Conservation (phyloP, 2,113 vertebrate genomes). For the Dasyornis broadbenti region DNA sequence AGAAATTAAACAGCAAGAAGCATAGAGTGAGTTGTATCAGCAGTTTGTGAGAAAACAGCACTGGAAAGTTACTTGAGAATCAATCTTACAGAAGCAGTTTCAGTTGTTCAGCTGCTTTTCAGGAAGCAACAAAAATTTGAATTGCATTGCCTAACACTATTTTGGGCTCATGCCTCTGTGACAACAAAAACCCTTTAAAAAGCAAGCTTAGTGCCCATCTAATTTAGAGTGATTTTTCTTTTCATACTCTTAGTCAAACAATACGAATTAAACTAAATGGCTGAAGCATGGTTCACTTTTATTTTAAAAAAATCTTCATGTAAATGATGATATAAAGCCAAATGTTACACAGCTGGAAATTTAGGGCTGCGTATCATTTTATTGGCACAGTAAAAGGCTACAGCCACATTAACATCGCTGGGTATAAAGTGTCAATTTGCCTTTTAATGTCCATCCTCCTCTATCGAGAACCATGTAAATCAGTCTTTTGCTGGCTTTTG, state of each 20-base stretch:
- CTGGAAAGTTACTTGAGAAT: neutral
- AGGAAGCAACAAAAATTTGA: neutral
- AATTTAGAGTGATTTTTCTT: neutral
- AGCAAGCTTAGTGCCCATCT: neutral
- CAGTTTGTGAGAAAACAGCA: neutral
- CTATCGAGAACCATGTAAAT: neutral
- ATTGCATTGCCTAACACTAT: neutral
- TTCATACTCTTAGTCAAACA: neutral
- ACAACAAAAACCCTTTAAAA: neutral
- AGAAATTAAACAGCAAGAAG: neutral
- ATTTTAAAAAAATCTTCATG: neutral
- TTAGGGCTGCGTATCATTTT: neutral
- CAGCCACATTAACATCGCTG: neutral
- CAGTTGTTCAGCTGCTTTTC: neutral
- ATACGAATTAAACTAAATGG: neutral
- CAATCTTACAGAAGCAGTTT: neutral
- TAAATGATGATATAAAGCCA: neutral
- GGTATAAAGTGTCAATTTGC: neutral
- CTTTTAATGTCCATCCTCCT: neutral
- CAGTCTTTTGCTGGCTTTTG: neutral
- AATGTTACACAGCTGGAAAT: neutral
- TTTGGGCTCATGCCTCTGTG: neutral
- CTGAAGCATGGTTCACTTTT: neutral
- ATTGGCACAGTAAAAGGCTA: slow-evolving; percentile 10
- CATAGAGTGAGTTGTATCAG: neutral